Evolutionary conservation across 2,113 vertebrate genomes (phyloP), one percentile per base, ranked within the genome.

Genomic region (Apteryx mantelli): DNA sequence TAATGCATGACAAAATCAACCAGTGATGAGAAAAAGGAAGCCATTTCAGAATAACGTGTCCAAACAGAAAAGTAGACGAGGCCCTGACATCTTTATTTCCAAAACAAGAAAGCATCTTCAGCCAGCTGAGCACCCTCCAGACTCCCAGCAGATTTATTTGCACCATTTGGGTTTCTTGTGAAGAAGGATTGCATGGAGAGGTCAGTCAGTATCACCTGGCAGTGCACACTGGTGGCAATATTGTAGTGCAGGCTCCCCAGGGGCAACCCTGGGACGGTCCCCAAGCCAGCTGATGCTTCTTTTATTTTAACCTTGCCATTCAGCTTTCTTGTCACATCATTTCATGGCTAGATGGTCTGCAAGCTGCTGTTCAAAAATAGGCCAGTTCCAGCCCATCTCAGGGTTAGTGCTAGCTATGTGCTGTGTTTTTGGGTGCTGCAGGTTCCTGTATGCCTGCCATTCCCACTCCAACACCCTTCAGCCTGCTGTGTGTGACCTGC

Each of bases 181-280:
- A 73, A 46, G 75, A 69, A 34, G 21, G 5, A 3, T 26, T 2
- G 0, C 1, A 0, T 7, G 7, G 10, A 12, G 61, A 85, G 55
- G 15, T 52, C 61, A 65, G 32, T 5, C 38, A 40, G n/a, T 9
- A 21, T 77, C 79, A 92, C 11, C 38, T 75, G 25, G 65, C 1
- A 2, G 7, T 56, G 74, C 4, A 2, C 28, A 6, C 7, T 7
- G 0, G 74, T 64, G 56, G 30, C 30, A 68, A 3, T 11, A 5
- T 13, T 50, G 53, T 20, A 18, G 32, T 3, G 11, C 26, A 21
- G 6, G 28, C 28, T 77, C 21, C 40, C 3, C 3, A 44, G 12
- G 20, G 18, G 2, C 56, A 42, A 58, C 21, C 48, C 22, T 75
- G 55, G 42, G 61, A 34, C 36, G 7, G 26, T 58, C 7, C 20